Conservation (phyloP, 2,888 invertebrate genomes). For the Julus scanicus region DNA sequence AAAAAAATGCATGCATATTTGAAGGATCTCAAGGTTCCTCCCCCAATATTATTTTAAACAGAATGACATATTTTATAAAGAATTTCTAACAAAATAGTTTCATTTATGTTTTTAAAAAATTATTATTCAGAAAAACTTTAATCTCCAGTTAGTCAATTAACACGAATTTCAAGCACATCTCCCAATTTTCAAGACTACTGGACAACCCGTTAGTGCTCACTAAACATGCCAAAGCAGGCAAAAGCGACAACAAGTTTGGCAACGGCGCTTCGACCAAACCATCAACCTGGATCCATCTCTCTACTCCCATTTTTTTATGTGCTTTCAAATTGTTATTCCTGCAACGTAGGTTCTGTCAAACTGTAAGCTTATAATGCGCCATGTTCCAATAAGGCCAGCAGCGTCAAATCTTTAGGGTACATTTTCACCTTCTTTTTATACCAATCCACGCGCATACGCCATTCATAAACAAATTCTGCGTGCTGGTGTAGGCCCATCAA, state of each 20-base stretch:
- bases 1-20: too few relatives aligned
- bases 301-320: neutral
- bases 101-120: too few relatives aligned
- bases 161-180: too few relatives aligned
- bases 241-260: neutral
- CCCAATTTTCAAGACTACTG: too few relatives aligned
- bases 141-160: too few relatives aligned
- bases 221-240: too few relatives aligned
- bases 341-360: conserved; percentile 21
- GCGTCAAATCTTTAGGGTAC: conserved; percentile 24
- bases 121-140: too few relatives aligned
- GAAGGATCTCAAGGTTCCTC: too few relatives aligned
- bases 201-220: too few relatives aligned
- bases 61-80: too few relatives aligned
- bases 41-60: too few relatives aligned
- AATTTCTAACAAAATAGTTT: too few relatives aligned
- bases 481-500: neutral
- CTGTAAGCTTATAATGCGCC: conserved; percentile 35
- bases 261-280: neutral
- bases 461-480: conserved; percentile 32
- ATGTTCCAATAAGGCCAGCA: conserved; percentile 25
- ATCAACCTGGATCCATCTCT: neutral
- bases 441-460: conserved; percentile 35
- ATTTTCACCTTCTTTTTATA: conserved; percentile 36
- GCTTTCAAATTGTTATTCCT: conserved; percentile 40